phyloP scores from a whole-genome alignment of 2,113 vertebrate species.

The Trinectes maculatus region DNA sequence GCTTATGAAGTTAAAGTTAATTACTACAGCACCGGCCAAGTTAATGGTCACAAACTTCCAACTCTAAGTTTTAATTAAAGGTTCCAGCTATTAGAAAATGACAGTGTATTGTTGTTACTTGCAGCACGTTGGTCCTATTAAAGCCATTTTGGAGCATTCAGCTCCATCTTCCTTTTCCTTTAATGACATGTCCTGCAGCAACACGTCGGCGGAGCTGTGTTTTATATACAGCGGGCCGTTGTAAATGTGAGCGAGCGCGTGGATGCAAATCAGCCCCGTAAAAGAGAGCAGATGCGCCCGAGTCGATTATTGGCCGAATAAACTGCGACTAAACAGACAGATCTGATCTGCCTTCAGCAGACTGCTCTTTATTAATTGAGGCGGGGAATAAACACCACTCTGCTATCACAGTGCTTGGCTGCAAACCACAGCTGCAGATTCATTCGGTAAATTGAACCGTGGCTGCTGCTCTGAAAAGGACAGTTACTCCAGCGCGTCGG shows the following conservation, averaged over 20 bases:
- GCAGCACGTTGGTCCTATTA: neutral
- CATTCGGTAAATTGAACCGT: constrained; percentile 8
- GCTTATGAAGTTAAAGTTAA: neutral
- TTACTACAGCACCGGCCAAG: neutral
- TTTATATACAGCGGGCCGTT: neutral
- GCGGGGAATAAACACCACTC: constrained; percentile 40
- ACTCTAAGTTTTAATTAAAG: neutral
- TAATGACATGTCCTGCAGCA: no score
- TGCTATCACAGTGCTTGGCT: constrained; percentile 8
- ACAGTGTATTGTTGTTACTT: neutral
- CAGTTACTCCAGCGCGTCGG: constrained; percentile 16
- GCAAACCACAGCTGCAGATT: constrained; percentile 27
- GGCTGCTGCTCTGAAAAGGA: constrained; percentile 8
- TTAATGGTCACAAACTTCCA: neutral
- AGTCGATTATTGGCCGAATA: constrained; percentile 22
- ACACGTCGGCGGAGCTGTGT: neutral
- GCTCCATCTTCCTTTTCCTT: neutral
- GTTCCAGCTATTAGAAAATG: neutral
- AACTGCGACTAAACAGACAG: constrained; percentile 34
- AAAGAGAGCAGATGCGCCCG: constrained; percentile 14
- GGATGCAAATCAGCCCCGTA: constrained; percentile 21
- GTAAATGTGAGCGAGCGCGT: constrained; percentile 8
- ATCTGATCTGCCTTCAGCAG: constrained; percentile 40
- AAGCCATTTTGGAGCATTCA: neutral
- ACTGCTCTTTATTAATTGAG: constrained; percentile 30